Percentiles rank a stretch among this genome's conserved stretches.
phyloP scores from a whole-genome alignment of 53 echinoderm and acorn worm genomes.

The Arbacia lixula region DNA sequence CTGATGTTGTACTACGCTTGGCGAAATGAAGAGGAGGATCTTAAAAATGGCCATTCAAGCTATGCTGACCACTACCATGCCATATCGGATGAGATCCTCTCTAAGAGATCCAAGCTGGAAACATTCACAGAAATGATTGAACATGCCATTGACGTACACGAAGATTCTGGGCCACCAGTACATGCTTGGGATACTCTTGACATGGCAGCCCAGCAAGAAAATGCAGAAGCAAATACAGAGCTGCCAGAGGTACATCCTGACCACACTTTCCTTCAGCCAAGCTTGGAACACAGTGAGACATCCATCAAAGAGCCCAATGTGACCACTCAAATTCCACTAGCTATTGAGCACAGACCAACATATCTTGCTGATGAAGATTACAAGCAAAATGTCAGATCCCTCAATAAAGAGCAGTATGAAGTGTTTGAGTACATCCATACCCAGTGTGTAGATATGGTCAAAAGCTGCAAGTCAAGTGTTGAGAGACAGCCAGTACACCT shows the following conservation, averaged over 20 bases:
- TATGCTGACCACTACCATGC: constrained; percentile 12
- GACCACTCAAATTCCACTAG: background rate
- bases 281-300: background rate
- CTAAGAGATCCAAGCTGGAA: background rate
- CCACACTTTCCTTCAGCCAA: background rate
- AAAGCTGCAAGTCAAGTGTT: background rate
- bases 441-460: constrained; percentile 22
- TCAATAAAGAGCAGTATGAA: constrained; percentile 24
- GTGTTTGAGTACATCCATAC: constrained; percentile 10
- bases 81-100: background rate
- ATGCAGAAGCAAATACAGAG: constrained; percentile 19
- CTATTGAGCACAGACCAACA: constrained; percentile 1
- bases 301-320: background rate
- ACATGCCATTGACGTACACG: constrained; percentile 1
- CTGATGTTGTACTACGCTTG: too few relatives aligned
- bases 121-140: constrained; percentile 1
- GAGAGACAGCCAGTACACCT: too few relatives aligned
- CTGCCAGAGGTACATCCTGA: background rate
- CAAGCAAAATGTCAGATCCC: background rate
- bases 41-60: too few relatives aligned
- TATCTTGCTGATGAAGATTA: background rate
- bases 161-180: constrained; percentile 37
- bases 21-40: too few relatives aligned
- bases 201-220: constrained; percentile 14
- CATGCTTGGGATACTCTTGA: constrained; percentile 58